Conservation (phyloP, 2,113 vertebrate species). For the Panurus biarmicus region DNA sequence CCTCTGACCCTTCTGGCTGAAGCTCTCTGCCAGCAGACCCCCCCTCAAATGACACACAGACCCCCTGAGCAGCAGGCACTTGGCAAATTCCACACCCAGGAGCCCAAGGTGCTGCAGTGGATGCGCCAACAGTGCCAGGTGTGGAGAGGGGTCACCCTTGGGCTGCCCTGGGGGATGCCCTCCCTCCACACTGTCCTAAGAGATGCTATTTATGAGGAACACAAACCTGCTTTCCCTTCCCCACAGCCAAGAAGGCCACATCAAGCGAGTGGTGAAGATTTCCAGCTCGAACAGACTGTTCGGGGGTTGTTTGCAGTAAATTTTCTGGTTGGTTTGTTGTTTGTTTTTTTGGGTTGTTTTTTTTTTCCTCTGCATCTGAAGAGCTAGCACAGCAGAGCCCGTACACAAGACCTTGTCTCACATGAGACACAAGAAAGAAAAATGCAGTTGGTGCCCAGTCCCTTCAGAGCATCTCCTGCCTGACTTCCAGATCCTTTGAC, state of each 20-base stretch:
- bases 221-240: not conserved
- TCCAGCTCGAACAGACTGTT: slow-evolving; percentile 30
- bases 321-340: not conserved
- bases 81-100: fast-evolving
- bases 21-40: not conserved
- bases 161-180: not conserved
- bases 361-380: not conserved
- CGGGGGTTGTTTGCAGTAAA: slow-evolving; percentile 3
- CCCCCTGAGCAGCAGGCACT: fast-evolving
- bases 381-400: not conserved
- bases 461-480: not conserved
- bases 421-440: not conserved
- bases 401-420: fast-evolving
- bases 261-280: not conserved
- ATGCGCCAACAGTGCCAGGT: not conserved
- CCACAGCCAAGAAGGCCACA: not conserved
- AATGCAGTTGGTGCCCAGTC: not conserved
- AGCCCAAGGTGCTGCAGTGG: not conserved
- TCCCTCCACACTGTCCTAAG: not conserved
- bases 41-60: not conserved
- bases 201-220: not conserved
- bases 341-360: not conserved
- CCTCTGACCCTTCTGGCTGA: not conserved
- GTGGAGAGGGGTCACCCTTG: fast-evolving
- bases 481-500: not conserved